phyloP scores from a whole-genome alignment of 2,888 invertebrate species.

The Pyrrhopygopsis socrates region DNA sequence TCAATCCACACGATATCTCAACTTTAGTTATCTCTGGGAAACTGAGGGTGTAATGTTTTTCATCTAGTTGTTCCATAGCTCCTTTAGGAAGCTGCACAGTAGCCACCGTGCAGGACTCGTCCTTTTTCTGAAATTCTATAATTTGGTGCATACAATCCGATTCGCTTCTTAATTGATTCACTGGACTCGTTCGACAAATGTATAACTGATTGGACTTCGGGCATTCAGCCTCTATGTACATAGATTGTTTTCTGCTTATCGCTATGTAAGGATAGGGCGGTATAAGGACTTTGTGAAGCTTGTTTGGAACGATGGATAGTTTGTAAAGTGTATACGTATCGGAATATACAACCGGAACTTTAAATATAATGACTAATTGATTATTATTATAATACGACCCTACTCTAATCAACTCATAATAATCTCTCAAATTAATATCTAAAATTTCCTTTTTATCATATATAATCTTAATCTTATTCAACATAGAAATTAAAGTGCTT shows the following conservation, averaged over 20 bases:
- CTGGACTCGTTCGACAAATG: neutral
- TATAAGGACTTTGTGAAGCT: neutral
- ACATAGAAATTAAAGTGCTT: neutral
- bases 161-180: neutral
- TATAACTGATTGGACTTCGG: neutral
- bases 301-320: conserved; percentile 33
- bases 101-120: neutral
- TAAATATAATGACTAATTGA: conserved; percentile 31
- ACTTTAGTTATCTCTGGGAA: no score
- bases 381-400: conserved; percentile 30
- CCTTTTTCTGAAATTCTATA: neutral
- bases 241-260: neutral
- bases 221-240: conserved; percentile 16
- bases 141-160: neutral
- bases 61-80: neutral
- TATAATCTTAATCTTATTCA: neutral
- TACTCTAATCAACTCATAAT: conserved; percentile 23
- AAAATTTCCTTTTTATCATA: neutral
- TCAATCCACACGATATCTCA: no score
- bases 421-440: neutral
- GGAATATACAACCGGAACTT: conserved; percentile 23
- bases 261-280: neutral
- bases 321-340: conserved; percentile 25
- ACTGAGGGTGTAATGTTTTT: neutral
- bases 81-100: neutral